A percentile compares a stretch with the other conserved stretches of the same genome.
Evolutionary conservation across 2,113 vertebrate species (phyloP).

Genomic region (Carlito syrichta): DNA sequence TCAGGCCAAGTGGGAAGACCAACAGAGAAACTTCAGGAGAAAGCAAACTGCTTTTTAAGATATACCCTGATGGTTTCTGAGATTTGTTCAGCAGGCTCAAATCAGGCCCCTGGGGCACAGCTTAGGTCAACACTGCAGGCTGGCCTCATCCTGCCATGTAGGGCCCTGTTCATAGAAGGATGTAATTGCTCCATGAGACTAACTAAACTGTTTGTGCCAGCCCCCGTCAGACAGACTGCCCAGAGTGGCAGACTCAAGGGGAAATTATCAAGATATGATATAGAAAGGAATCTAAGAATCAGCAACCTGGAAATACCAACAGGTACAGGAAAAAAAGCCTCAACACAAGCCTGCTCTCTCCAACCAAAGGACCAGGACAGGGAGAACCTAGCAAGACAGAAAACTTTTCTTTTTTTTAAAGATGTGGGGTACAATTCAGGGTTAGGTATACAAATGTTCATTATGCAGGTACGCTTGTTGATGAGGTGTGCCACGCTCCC

Average conservation of each 20-base stretch:
- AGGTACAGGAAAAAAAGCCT: neutral
- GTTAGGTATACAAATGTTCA: too few relatives aligned
- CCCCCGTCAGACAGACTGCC: neutral
- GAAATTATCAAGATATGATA: neutral
- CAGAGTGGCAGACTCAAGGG: neutral
- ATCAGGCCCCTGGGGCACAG: neutral
- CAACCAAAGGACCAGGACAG: neutral
- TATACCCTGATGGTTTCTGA: neutral
- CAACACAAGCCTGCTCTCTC: neutral
- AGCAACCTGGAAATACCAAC: neutral
- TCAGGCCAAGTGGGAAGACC: too few relatives aligned
- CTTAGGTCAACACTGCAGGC: neutral
- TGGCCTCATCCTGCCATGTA: neutral
- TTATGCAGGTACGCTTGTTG: too few relatives aligned
- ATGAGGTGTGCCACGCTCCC: too few relatives aligned
- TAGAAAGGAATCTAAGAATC: neutral
- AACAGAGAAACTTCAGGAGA: neutral
- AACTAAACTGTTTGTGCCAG: neutral
- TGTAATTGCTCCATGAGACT: neutral
- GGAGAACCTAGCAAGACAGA: neutral
- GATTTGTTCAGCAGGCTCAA: neutral
- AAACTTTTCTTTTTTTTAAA: too few relatives aligned
- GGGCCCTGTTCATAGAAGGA: neutral
- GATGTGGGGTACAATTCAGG: too few relatives aligned
- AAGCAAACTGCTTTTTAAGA: neutral